Base-by-base conservation (phyloP, 2,797 vertebrate genomes). In the Crax fasciolata region DNA sequence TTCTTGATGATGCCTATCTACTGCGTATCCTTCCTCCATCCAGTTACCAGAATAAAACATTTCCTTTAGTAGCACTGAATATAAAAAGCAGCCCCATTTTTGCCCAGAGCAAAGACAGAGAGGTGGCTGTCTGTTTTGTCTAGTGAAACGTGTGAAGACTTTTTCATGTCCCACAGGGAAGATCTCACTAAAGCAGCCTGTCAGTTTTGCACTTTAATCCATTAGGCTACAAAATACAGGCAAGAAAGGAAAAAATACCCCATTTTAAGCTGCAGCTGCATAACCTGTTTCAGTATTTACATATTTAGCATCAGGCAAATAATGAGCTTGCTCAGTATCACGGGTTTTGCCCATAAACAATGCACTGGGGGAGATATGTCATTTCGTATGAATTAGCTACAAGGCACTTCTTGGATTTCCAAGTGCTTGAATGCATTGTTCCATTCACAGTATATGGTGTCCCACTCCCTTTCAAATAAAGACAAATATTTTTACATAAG, bases 321-420 rank as follows among this genome's bases (percentile, higher is more conserved):
- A 92, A 91, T 28, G 46, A 51, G 38, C 68, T 81, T 86, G 62
- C 66, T 94, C 58, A 68, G 94, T 77, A 95, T 46, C 66, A 66
- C 93, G 75, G 54, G 44, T 39, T 82, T 96, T 90, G 73, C 54
- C 84, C 87, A 74, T 85, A 73, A 90, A 54, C 93, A 95, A 91
- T 91, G 61, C 48, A 94, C 73, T 62, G 66, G 44, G 43, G 77
- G 54, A 93, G 81, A 94, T 49, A 84, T 83, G 67, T 93, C 66
- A 75, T 86, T 96, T 93, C 77, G 82, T 83, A 96, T 92, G 89
- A 97, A 93, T 96, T 84, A 94, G 78, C 89, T 93, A 86, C 91
- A 94, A 95, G 90, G 80, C 87, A 90, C 89, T 75, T 95, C 73
- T 95, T 93, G 84, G 86, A 86, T 93, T 95, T 87, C 93, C 67